A percentile compares a stretch with the other conserved stretches of the same genome.
phyloP scores from a whole-genome alignment of 2,113 vertebrate species.

The Phasianus colchicus region DNA sequence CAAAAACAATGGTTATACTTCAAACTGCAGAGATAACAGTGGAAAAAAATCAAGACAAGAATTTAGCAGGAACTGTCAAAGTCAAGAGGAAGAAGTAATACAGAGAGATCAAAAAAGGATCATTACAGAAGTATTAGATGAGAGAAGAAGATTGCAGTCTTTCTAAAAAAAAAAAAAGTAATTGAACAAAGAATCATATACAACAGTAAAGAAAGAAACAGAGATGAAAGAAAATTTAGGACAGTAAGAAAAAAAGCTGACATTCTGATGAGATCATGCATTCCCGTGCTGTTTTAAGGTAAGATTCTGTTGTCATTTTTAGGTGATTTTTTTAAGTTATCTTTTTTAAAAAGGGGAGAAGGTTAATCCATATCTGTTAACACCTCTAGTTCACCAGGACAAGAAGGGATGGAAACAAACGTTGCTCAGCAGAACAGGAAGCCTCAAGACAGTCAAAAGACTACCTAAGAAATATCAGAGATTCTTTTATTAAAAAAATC shows the following conservation, averaged over 20 bases:
- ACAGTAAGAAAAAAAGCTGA: not conserved
- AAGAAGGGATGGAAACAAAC: not conserved
- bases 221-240: not conserved
- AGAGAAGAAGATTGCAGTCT: not conserved
- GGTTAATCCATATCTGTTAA: not conserved
- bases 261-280: not conserved
- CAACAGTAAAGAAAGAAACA: not conserved
- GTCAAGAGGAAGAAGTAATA: conserved; percentile 2
- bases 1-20: not conserved
- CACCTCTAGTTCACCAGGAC: not conserved
- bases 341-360: not conserved
- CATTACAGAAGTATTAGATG: not conserved
- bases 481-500: not conserved
- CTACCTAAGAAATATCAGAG: not conserved
- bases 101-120: conserved; percentile 23
- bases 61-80: not conserved
- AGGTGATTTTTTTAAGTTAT: not conserved
- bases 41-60: not conserved
- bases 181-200: not conserved
- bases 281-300: not conserved
- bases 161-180: not conserved
- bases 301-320: not conserved
- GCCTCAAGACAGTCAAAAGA: not conserved
- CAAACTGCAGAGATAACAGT: not conserved
- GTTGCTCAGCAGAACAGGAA: not conserved